These are phyloP conservation scores for Athalia rosae DNA, from an alignment of 2,888 invertebrate genomes.

Conservation along the genomic window DNA sequence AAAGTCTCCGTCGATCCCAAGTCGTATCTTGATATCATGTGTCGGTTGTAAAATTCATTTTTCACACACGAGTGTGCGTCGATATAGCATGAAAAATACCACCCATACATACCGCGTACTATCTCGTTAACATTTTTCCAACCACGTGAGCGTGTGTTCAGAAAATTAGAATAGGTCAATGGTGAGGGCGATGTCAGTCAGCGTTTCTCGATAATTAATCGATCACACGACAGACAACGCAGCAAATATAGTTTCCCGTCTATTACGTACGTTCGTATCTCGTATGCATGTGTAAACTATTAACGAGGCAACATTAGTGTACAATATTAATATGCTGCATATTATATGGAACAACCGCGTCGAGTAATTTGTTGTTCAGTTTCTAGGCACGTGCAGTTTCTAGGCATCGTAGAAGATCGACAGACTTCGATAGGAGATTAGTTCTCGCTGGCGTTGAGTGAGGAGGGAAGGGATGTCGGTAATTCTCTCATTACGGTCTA, in stretches of 20 bases:
- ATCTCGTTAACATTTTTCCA: background rate
- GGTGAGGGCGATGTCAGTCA: constrained; percentile 39
- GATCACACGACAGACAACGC: constrained; percentile 15
- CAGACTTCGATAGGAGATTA: constrained; percentile 16
- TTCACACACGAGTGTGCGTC: too few relatives aligned
- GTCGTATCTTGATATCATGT: too few relatives aligned
- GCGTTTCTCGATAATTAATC: constrained; percentile 37
- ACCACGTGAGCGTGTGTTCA: background rate
- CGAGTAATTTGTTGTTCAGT: background rate
- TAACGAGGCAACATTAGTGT: background rate
- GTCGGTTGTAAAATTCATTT: too few relatives aligned
- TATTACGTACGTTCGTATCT: constrained; percentile 1
- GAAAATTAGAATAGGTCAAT: constrained; percentile 45
- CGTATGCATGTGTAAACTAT: background rate
- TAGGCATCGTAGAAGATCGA: background rate
- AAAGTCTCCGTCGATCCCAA: too few relatives aligned
- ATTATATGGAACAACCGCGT: background rate
- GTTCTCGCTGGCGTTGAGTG: constrained; percentile 6
- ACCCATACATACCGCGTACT: background rate
- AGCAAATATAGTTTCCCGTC: constrained; percentile 10
- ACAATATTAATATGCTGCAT: background rate
- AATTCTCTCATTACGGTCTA: background rate
- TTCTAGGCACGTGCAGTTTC: constrained; percentile 32
- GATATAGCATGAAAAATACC: background rate
- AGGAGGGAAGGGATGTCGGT: background rate